Conservation (phyloP, 1,140 invertebrate genomes). For the Eupristina koningsbergeri region DNA sequence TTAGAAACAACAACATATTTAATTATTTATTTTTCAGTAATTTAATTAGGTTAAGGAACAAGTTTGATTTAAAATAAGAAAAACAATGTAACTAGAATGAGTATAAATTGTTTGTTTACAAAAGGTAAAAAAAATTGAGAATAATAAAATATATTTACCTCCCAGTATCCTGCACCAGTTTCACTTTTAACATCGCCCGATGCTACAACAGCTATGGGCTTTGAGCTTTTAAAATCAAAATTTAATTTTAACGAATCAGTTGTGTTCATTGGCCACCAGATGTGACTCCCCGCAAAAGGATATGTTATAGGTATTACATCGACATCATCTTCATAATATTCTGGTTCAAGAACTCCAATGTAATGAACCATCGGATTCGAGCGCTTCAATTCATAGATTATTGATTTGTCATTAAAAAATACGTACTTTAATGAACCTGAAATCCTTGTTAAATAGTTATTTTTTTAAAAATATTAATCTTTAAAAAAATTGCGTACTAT, state of each 20-base stretch:
- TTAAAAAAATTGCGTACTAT: no score
- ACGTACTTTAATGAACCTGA: constrained; percentile 91
- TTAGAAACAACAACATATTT: no score
- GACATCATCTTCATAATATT: constrained; percentile 88
- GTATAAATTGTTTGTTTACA: no score
- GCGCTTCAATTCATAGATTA: constrained; percentile 88
- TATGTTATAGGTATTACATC: constrained; percentile 93
- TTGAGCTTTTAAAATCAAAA: constrained; percentile 91
- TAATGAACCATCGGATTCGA: constrained; percentile 88
- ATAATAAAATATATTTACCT: constrained; percentile 75
- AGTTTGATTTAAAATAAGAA: no score
- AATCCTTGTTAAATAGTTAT: constrained; percentile 51
- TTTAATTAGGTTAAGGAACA: no score
- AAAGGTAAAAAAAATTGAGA: no score
- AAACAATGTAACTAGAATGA: no score
- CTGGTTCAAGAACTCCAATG: constrained; percentile 84
- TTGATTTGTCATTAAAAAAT: constrained; percentile 92
- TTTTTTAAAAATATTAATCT: no score
- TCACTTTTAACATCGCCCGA: constrained; percentile 84
- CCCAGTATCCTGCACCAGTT: constrained; percentile 86
- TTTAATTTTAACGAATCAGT: constrained; percentile 82
- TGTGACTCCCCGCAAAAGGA: constrained; percentile 90
- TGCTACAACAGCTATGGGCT: constrained; percentile 86
- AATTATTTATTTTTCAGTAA: no score
- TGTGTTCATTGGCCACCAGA: constrained; percentile 85